Percentiles rank a stretch among this genome's conserved stretches.
Evolutionary conservation across 2,113 vertebrate species (phyloP).

Genomic region (Gnathonemus echidnorhynchus): DNA sequence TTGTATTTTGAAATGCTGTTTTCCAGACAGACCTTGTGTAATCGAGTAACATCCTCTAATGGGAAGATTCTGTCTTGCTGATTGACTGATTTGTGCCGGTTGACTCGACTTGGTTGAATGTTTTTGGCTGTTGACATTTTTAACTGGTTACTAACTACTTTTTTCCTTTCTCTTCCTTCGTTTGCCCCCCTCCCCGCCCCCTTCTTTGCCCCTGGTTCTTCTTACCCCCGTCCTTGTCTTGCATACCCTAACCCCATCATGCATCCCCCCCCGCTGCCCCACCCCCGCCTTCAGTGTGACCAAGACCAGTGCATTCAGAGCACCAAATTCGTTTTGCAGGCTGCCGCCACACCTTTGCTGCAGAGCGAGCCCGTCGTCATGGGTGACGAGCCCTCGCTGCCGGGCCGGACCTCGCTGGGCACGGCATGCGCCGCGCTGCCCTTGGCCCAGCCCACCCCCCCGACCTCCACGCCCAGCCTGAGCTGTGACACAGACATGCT

Average conservation of each 20-base stretch:
- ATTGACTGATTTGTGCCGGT: neutral
- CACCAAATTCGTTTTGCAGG: slow-evolving; percentile 99
- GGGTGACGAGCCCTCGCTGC: slow-evolving; percentile 70
- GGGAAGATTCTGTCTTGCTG: neutral
- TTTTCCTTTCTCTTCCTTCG: slow-evolving; percentile 33
- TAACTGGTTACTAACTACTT: slow-evolving; percentile 62
- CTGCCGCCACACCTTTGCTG: slow-evolving; percentile 84
- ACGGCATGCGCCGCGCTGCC: slow-evolving; percentile 76
- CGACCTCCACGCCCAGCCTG: slow-evolving; percentile 85
- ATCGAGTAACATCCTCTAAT: neutral
- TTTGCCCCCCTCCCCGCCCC: neutral
- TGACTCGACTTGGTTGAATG: neutral
- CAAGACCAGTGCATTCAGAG: slow-evolving; percentile 99
- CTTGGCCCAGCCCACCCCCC: slow-evolving; percentile 85
- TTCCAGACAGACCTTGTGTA: neutral
- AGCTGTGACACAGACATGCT: slow-evolving; percentile 75
- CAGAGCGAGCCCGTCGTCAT: slow-evolving; percentile 82
- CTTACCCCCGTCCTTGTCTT: neutral
- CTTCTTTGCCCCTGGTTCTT: slow-evolving; percentile 4
- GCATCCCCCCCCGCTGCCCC: neutral
- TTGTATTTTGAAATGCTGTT: neutral
- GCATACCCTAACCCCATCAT: neutral
- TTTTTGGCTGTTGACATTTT: slow-evolving; percentile 24
- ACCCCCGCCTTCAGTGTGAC: slow-evolving; percentile 75
- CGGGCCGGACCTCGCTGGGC: slow-evolving; percentile 68